phyloP scores from a whole-genome alignment of 2,888 invertebrate species.

The Coenonympha glycerion region DNA sequence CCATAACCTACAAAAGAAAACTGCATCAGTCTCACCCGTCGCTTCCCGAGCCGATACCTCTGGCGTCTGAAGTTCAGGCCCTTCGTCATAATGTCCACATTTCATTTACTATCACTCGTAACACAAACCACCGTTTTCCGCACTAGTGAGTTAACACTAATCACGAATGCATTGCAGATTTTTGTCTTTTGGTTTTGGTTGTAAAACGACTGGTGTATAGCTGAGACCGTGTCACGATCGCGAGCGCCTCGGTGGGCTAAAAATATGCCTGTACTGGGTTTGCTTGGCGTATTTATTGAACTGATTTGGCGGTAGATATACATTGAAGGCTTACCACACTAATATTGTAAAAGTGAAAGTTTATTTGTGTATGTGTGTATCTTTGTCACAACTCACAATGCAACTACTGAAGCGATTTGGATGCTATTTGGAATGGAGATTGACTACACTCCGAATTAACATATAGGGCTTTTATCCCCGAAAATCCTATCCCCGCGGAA shows the following conservation, averaged over 20 bases:
- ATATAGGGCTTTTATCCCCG: no score
- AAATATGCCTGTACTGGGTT: conserved; percentile 46
- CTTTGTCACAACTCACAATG: no score
- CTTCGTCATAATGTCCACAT: conserved; percentile 69
- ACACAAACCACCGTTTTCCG: conserved; percentile 28
- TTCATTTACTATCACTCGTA: conserved; percentile 35
- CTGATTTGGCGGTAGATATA: conserved; percentile 18
- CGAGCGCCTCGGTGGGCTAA: conserved; percentile 59
- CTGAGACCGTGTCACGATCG: conserved; percentile 38
- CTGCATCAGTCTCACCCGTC: no score
- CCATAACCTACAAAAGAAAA: no score
- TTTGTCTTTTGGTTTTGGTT: conserved; percentile 10
- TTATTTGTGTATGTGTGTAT: no score
- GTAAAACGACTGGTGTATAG: conserved; percentile 8
- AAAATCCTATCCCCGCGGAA: no score
- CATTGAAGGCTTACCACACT: conserved; percentile 29
- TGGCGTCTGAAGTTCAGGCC: conserved; percentile 58
- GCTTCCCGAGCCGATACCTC: conserved; percentile 47
- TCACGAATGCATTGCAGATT: conserved; percentile 11
- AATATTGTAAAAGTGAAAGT: no score
- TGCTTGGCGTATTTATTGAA: conserved; percentile 30
- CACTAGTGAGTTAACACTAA: conserved; percentile 30
- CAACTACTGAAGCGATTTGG: no score
- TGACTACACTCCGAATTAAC: no score
- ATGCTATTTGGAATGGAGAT: no score